phyloP scores from a whole-genome alignment of 2,888 invertebrate genomes.

The Sphecodes monilicornis region DNA sequence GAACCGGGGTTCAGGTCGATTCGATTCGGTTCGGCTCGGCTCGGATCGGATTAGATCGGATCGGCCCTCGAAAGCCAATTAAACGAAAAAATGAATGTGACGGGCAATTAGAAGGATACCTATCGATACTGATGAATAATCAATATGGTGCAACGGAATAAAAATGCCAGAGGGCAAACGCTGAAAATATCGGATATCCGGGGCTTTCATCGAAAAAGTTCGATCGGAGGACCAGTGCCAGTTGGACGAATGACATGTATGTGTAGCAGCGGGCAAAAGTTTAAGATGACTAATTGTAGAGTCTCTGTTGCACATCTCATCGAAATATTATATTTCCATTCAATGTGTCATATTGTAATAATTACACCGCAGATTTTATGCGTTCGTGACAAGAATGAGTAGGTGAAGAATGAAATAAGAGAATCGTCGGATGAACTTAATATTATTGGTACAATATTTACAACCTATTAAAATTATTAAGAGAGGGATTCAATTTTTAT shows the following conservation, averaged over 20 bases:
- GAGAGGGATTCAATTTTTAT: too few relatives aligned
- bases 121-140: slow-evolving; percentile 35
- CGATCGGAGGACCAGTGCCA: not conserved
- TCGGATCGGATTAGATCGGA: too few relatives aligned
- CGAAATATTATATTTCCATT: not conserved
- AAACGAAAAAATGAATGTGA: slow-evolving; percentile 20
- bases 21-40: not conserved
- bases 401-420: too few relatives aligned
- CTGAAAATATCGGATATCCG: slow-evolving; percentile 22
- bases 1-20: not conserved
- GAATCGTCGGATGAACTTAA: too few relatives aligned
- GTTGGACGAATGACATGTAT: slow-evolving; percentile 13
- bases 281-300: not conserved
- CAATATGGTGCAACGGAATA: slow-evolving; percentile 10
- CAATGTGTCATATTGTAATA: too few relatives aligned
- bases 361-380: too few relatives aligned
- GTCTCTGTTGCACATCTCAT: not conserved
- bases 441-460: too few relatives aligned
- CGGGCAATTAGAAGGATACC: slow-evolving; percentile 23
- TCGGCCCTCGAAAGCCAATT: not conserved
- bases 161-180: slow-evolving; percentile 16
- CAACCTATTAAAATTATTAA: too few relatives aligned
- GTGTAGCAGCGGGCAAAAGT: not conserved
- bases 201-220: not conserved
- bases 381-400: too few relatives aligned